Evolutionary conservation across 2,113 vertebrate species (phyloP), one percentile per base, ranked within the genome.

Genomic region (Egretta garzetta): DNA sequence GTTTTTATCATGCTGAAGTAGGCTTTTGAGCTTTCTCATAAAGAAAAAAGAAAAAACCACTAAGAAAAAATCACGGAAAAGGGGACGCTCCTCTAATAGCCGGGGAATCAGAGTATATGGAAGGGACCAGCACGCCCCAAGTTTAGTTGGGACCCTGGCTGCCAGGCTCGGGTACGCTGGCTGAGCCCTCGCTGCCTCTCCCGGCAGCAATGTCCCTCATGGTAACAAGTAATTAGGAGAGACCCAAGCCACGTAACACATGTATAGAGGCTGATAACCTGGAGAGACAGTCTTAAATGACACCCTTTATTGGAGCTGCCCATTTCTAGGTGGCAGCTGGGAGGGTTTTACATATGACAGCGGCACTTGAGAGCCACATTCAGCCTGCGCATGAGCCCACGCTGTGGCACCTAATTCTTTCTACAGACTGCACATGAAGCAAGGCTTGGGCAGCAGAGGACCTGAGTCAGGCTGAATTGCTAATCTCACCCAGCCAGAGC

Each of bases 1-100:
- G 62, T 18, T 85, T 87, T 82, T 88, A 86, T 82, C n/a, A 49
- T 12, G 66, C 49, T 82, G 79, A 96, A 93, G 30, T 37, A 75
- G 39, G 49, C 43, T 90, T 93, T 58, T 82, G 55, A 86, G 55
- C 32, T 80, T 86, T 86, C 37, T 83, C 23, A 62, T 32, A 32
- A 22, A 60, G 10, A 2, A 26, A 58, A 49, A 15, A 12, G 28
- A 20, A 23, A 21, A 60, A 60, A 47, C 41, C 41, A 43, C 41
- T 43, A 43, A 47, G 18, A 19, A 50, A 30, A 63, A 15, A 39
- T 19, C 23, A 59, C 5, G 3, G 60, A 33, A 89, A 87, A 87
- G 24, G 39, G 81, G 66, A 37, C 11, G 41, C n/a, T 79, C 4
- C 26, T 74, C 23, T 68, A 76, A 73, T 2, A 90, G 23, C 4